These are phyloP conservation scores for Ptilorrhoa leucosticta DNA, from an alignment of 2,113 vertebrate genomes.

Conservation along the genomic window DNA sequence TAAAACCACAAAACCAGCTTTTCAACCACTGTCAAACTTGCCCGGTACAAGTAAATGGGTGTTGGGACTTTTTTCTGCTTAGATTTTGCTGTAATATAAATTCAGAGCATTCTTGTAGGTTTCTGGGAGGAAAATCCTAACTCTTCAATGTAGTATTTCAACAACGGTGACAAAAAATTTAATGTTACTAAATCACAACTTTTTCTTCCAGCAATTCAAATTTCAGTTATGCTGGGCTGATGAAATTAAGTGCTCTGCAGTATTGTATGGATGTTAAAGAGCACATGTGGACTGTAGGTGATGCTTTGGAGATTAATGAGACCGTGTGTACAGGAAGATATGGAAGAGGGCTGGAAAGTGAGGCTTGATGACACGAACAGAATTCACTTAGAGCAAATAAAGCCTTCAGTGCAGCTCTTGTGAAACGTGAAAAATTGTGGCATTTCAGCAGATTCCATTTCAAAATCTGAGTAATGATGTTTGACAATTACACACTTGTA, in stretches of 20 bases:
- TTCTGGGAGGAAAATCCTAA: not conserved
- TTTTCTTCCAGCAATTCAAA: not conserved
- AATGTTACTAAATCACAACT: not conserved
- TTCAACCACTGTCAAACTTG: not conserved
- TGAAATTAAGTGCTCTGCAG: not conserved
- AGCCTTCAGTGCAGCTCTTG: not conserved
- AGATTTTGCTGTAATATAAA: not conserved
- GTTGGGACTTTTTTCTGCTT: not conserved
- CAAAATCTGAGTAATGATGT: not conserved
- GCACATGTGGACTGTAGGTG: not conserved
- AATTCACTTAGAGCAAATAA: not conserved
- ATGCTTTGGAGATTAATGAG: not conserved
- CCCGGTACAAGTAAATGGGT: not conserved
- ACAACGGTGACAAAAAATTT: not conserved
- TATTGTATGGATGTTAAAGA: not conserved
- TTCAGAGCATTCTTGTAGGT: not conserved
- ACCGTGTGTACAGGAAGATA: not conserved
- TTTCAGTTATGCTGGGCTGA: not conserved
- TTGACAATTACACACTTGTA: not conserved
- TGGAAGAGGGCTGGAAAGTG: not conserved
- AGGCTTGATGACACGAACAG: not conserved
- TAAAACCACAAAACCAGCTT: not conserved
- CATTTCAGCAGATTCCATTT: not conserved
- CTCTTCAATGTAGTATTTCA: not conserved
- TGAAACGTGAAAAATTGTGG: not conserved